Conservation (phyloP, 2,888 invertebrate species). For the Julus scandinavius region DNA sequence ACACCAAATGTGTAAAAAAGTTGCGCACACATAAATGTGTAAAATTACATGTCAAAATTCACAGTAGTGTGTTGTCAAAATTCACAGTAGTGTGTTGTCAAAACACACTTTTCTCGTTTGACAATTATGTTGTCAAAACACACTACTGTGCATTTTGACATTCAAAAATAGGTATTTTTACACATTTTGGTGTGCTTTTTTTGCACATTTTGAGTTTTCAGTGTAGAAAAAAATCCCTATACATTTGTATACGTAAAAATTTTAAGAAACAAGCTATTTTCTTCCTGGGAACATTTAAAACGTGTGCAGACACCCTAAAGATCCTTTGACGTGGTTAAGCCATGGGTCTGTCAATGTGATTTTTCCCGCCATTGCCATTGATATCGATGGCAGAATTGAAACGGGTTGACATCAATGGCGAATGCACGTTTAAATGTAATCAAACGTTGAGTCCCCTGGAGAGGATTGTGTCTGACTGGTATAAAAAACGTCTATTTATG, state of each 20-base stretch:
- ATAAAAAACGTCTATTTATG: slow-evolving; percentile 2
- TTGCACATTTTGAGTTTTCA: no score
- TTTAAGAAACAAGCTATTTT: not conserved
- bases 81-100: no score
- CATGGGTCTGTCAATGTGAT: not conserved
- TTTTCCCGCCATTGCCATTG: slow-evolving; percentile 5
- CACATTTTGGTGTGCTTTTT: no score
- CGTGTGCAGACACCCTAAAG: not conserved
- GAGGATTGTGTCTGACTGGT: slow-evolving; percentile 23
- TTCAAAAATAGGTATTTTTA: no score
- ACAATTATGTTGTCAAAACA: no score
- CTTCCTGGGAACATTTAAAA: not conserved
- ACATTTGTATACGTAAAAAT: not conserved
- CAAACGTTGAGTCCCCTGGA: slow-evolving; percentile 40
- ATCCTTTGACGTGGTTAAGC: not conserved
- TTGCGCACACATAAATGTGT: no score
- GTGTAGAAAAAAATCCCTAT: no score
- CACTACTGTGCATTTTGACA: no score
- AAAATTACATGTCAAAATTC: no score
- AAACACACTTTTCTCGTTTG: no score
- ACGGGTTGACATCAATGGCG: slow-evolving; percentile 36
- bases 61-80: no score
- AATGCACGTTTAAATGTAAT: slow-evolving; percentile 47
- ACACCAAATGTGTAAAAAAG: no score
- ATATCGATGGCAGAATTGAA: slow-evolving; percentile 8